Conservation (phyloP, 2,888 invertebrate species). For the Temnothorax rugatulus region DNA sequence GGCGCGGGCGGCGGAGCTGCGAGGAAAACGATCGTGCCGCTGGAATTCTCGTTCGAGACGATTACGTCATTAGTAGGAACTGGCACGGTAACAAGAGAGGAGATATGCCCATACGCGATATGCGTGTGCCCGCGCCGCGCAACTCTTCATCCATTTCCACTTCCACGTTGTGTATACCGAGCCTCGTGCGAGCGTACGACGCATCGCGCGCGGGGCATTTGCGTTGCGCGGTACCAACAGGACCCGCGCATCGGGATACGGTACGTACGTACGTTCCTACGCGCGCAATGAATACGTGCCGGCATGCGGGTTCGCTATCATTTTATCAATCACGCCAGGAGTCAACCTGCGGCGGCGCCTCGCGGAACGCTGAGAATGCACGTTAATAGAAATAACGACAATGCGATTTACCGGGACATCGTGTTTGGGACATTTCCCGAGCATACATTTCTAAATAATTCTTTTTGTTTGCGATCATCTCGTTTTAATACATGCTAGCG, state of each 20-base stretch:
- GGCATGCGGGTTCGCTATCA: slow-evolving; percentile 69
- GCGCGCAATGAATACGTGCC: slow-evolving; percentile 58
- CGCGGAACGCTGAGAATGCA: slow-evolving; percentile 64
- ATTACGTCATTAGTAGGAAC: slow-evolving; percentile 76
- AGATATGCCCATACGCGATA: slow-evolving; percentile 45
- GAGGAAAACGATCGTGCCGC: slow-evolving; percentile 61
- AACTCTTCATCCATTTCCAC: slow-evolving; percentile 52
- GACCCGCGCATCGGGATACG: slow-evolving; percentile 17
- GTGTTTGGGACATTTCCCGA: neutral
- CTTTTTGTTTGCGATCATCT: neutral
- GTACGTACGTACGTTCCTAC: slow-evolving; percentile 44
- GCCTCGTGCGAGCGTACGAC: slow-evolving; percentile 32
- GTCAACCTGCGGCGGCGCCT: slow-evolving; percentile 58
- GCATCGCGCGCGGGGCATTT: neutral
- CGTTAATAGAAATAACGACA: slow-evolving; percentile 75
- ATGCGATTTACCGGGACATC: slow-evolving; percentile 34
- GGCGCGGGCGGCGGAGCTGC: neutral
- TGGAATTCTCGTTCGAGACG: slow-evolving; percentile 71
- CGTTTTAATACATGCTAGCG: neutral
- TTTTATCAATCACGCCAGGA: slow-evolving; percentile 75
- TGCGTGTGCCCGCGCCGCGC: slow-evolving; percentile 15
- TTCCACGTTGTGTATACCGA: slow-evolving; percentile 15
- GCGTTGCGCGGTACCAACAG: neutral
- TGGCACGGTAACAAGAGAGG: slow-evolving; percentile 69
- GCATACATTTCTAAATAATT: neutral